Percentiles rank a stretch among this genome's conserved stretches.
Evolutionary conservation across 2,797 vertebrate species (phyloP).

Genomic region (Lepus oiostolus): DNA sequence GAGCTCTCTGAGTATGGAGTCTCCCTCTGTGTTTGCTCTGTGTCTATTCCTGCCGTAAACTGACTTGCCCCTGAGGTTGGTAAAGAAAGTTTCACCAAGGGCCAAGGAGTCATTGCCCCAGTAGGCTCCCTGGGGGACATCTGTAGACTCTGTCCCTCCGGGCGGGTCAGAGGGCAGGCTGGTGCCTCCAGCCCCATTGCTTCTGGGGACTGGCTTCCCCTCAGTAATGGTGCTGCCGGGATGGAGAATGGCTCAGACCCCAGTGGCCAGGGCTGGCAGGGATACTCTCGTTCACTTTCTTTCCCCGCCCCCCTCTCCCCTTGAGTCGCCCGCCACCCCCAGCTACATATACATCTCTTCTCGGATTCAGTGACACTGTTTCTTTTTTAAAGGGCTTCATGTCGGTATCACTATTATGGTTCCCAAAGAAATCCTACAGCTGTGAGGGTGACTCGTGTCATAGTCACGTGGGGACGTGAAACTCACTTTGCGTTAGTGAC

Average conservation of each 20-base stretch:
- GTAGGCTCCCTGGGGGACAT: slow-evolving; percentile 68
- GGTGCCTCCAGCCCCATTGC: slow-evolving; percentile 59
- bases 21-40: background rate
- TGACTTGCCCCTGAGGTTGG: slow-evolving; percentile 36
- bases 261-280: background rate
- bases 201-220: slow-evolving; percentile 68
- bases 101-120: slow-evolving; percentile 65
- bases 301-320: background rate
- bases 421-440: slow-evolving; percentile 27
- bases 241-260: slow-evolving; percentile 72
- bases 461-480: background rate
- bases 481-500: background rate
- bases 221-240: slow-evolving; percentile 73
- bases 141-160: slow-evolving; percentile 65
- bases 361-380: slow-evolving; percentile 5
- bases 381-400: background rate
- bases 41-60: background rate
- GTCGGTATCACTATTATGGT: background rate
- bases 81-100: background rate
- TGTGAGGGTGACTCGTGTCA: background rate
- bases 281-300: slow-evolving; percentile 46
- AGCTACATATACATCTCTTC: slow-evolving; percentile 37
- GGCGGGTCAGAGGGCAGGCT: slow-evolving; percentile 41
- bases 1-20: background rate
- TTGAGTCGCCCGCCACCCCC: background rate